Base-by-base conservation (phyloP, 64 coral and sea anemone genomes). In the Montipora cactus region DNA sequence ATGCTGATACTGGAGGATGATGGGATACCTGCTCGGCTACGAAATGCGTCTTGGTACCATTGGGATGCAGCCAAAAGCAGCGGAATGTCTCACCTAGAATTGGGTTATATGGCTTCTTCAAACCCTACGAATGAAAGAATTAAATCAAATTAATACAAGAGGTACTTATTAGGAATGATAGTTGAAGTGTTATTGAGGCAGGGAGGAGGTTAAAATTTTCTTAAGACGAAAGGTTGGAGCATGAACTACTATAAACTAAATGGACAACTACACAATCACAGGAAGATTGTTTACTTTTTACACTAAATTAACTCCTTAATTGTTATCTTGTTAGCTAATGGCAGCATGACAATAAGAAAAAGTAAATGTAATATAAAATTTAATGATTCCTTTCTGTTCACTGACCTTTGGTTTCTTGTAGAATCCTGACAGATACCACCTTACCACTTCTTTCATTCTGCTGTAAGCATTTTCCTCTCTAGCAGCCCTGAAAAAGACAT, bases 371-470 rank as follows among this genome's bases (percentile, higher is more conserved):
- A 37, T 37, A 37, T 37, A 2, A 2, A 37, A 37, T 37, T 15
- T 4, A 67, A 12, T 13, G 12, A 14, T 67, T 67, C 16, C 15
- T 67, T 67, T 14, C 11, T 13, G 16, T 13, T 67, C 20, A 85
- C 75, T 19, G 68, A 99, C 97, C 95, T 99, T 99, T 46, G 97
- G 97, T 94, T 99, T 99, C 86, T 99, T 99, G 84, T 99, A 99
- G 73, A 99, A 99, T 53, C 97, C 97, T 90, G 97, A 96, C 0
- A 99, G 67, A 87, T 96, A 99, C 97, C 97, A 99, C 8, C 95
- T 95, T 6, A 99, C 95, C 2, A 99, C 97, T 44, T 99, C 92
- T 76, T 99, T 99, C 94, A 99, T 99, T 21, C 97, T 78, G 47
- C 72, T 89, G 74, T 99, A 99, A 5, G 97, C 91, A 96, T 91